phyloP scores from a whole-genome alignment of 2,888 invertebrate species.

The Nomada lathburiana region DNA sequence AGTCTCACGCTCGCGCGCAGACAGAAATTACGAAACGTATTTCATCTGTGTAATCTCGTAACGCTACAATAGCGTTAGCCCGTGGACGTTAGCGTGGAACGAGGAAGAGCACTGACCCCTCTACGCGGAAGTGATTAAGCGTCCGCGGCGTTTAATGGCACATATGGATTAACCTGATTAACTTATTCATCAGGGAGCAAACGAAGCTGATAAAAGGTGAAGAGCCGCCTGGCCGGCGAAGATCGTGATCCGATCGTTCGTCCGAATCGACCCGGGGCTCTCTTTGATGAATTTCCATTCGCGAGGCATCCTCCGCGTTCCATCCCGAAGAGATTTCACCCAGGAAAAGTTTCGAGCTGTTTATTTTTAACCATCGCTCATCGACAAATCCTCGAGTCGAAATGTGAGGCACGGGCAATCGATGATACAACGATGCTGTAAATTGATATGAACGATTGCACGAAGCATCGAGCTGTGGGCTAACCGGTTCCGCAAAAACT shows the following conservation, averaged over 20 bases:
- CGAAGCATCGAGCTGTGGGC: not conserved
- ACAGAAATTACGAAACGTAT: slow-evolving; percentile 71
- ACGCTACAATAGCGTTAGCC: slow-evolving; percentile 54
- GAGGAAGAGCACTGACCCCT: slow-evolving; percentile 71
- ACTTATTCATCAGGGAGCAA: slow-evolving; percentile 67
- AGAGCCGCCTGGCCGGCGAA: slow-evolving; percentile 9
- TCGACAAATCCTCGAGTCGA: not conserved
- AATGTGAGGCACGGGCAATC: too few species aligned
- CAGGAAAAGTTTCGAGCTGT: too few species aligned
- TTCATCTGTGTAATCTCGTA: slow-evolving; percentile 56
- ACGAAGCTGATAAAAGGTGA: slow-evolving; percentile 52
- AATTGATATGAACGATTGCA: too few species aligned
- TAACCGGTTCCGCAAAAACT: not conserved
- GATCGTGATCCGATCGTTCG: slow-evolving; percentile 49
- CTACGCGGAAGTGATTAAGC: slow-evolving; percentile 70
- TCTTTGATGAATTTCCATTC: not conserved
- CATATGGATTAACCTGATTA: slow-evolving; percentile 71
- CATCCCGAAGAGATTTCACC: not conserved
- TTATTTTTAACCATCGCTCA: too few species aligned
- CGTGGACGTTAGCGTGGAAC: slow-evolving; percentile 41
- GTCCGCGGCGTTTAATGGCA: slow-evolving; percentile 64
- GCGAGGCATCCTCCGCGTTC: not conserved
- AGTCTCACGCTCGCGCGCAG: slow-evolving; percentile 70
- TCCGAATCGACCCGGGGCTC: not conserved
- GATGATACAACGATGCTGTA: too few species aligned